Conservation (phyloP, 2,797 vertebrate genomes). For the Parauchenoglanis ngamensis region DNA sequence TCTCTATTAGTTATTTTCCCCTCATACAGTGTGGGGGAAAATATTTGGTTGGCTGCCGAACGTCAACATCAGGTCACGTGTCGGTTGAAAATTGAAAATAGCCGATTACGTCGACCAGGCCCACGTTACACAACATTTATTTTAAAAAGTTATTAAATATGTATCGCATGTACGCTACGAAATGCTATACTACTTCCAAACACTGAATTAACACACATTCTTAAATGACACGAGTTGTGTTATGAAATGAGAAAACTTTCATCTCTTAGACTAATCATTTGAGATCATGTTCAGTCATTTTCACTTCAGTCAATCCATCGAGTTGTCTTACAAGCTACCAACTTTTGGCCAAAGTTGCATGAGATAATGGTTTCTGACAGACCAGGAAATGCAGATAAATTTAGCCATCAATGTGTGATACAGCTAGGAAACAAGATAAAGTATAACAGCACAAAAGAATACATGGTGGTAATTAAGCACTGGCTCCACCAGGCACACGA, state of each 20-base stretch:
- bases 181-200: background rate
- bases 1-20: background rate
- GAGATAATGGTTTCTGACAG: background rate
- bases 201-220: background rate
- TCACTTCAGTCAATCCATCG: background rate
- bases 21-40: background rate
- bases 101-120: background rate
- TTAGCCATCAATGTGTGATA: background rate
- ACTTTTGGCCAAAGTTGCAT: background rate
- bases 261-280: background rate
- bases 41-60: too few relatives aligned
- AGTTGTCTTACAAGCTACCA: background rate
- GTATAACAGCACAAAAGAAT: background rate
- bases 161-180: background rate
- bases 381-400: background rate
- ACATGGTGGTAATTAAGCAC: background rate
- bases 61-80: background rate
- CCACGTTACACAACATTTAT: background rate
- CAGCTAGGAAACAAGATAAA: background rate
- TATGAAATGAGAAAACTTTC: background rate
- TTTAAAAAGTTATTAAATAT: background rate
- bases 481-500: background rate
- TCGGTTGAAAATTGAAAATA: background rate
- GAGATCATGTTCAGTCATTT: background rate
- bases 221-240: background rate